A percentile compares a stretch with the other conserved stretches of the same genome.
phyloP scores from a whole-genome alignment of 53 echinoderm and acorn worm genomes.

The Apostichopus leukothele region DNA sequence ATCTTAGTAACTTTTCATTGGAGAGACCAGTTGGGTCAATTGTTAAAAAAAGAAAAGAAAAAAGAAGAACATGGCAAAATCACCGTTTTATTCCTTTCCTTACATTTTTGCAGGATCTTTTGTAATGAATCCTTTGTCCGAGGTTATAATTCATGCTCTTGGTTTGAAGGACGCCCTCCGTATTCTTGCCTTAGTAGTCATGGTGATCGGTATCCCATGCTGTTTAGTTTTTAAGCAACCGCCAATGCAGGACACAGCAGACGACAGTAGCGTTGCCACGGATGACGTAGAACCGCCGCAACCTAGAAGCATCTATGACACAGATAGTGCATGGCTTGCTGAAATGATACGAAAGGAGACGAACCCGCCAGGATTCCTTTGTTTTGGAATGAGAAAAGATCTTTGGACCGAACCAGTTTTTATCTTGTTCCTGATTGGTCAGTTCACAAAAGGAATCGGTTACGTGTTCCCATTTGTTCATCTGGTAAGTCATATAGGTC shows the following conservation, averaged over 20 bases:
- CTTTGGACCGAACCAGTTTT: conserved; percentile 81
- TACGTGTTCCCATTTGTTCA: conserved; percentile 95
- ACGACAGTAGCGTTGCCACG: conserved; percentile 48
- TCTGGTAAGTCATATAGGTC: conserved; percentile 68
- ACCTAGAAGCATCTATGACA: conserved; percentile 22
- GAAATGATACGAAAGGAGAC: conserved; percentile 67
- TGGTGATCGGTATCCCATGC: conserved; percentile 87
- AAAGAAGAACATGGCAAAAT: background rate
- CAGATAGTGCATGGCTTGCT: conserved; percentile 53
- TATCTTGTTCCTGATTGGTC: conserved; percentile 69
- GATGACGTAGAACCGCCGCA: conserved; percentile 14
- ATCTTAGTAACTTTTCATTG: no score
- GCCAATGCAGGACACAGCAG: conserved; percentile 52
- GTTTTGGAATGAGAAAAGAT: conserved; percentile 53
- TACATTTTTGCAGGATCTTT: conserved; percentile 66
- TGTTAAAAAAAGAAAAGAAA: background rate
- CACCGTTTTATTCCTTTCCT: background rate
- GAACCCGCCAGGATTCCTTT: conserved; percentile 42
- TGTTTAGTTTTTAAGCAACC: conserved; percentile 78
- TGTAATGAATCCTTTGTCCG: conserved; percentile 90
- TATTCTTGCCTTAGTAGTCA: conserved; percentile 62
- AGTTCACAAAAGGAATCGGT: conserved; percentile 85
- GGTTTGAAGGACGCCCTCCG: conserved; percentile 81
- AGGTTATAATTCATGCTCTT: conserved; percentile 62
- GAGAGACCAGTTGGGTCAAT: background rate